These are phyloP conservation scores for Phaedon cochleariae DNA, from an alignment of 2,888 invertebrate species.

Conservation along the genomic window DNA sequence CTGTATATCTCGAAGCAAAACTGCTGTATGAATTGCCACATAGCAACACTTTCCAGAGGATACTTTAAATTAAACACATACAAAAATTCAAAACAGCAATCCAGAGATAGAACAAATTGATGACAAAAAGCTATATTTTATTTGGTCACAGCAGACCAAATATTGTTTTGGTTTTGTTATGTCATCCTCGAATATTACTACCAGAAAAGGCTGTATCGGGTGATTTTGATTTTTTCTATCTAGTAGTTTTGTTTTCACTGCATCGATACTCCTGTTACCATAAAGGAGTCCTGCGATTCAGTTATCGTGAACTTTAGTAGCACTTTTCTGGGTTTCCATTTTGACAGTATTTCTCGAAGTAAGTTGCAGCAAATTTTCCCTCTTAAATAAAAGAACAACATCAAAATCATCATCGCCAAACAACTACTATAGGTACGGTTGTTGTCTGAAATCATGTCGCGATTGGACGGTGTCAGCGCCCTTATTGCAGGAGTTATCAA, in stretches of 20 bases:
- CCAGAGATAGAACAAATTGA: not conserved
- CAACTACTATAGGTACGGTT: not conserved
- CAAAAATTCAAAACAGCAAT: conserved; percentile 1
- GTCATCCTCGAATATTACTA: not conserved
- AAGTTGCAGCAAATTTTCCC: not conserved
- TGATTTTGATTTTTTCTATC: not conserved
- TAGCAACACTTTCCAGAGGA: not conserved
- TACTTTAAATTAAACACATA: not conserved
- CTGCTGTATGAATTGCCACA: conserved; percentile 8
- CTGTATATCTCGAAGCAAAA: conserved; percentile 2
- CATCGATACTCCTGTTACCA: conserved; percentile 1
- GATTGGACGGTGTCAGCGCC: not conserved
- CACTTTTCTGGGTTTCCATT: not conserved
- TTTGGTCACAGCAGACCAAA: conserved; percentile 7
- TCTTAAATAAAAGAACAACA: not conserved
- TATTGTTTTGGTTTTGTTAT: conserved; percentile 6
- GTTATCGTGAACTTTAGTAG: conserved; percentile 1
- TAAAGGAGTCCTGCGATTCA: conserved; percentile 9
- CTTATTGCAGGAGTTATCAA: too few species aligned
- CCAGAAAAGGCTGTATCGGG: not conserved
- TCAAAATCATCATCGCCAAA: not conserved
- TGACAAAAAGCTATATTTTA: conserved; percentile 5
- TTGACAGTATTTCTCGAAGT: not conserved
- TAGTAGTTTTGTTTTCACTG: not conserved
- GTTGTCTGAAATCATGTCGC: not conserved